These are phyloP conservation scores for Cheilosia soror DNA, from an alignment of 2,888 invertebrate genomes.

Conservation along the genomic window DNA sequence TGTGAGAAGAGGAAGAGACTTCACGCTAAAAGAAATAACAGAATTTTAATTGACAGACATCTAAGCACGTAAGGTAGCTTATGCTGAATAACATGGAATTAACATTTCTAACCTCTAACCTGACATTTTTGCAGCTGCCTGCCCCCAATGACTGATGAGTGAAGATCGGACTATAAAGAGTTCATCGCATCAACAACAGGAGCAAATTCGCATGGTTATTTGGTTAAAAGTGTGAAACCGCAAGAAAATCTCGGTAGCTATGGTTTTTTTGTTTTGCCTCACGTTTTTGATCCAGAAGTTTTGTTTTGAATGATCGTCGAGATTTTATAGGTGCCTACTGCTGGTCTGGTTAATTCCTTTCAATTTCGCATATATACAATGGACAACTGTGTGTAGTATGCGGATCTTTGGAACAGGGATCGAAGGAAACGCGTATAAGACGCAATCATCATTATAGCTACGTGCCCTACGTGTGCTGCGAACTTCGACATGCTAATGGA, in stretches of 20 bases:
- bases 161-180: slow-evolving; percentile 22
- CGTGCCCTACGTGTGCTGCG: slow-evolving; percentile 72
- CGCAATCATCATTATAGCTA: slow-evolving; percentile 74
- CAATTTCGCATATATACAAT: slow-evolving; percentile 56
- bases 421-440: slow-evolving; percentile 70
- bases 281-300: slow-evolving; percentile 38
- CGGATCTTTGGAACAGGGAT: slow-evolving; percentile 4
- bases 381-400: neutral
- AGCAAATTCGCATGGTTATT: slow-evolving; percentile 70
- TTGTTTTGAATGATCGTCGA: slow-evolving; percentile 56
- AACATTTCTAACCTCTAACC: slow-evolving; percentile 64
- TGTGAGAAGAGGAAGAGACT: slow-evolving; percentile 17
- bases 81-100: slow-evolving; percentile 4
- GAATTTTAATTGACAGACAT: slow-evolving; percentile 54
- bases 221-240: slow-evolving; percentile 83
- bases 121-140: slow-evolving; percentile 36
- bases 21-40: neutral
- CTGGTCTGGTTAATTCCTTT: slow-evolving; percentile 56
- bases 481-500: slow-evolving; percentile 74
- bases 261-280: slow-evolving; percentile 18
- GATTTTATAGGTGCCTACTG: slow-evolving; percentile 26
- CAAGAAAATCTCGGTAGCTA: slow-evolving; percentile 83
- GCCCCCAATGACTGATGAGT: neutral
- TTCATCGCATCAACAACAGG: slow-evolving; percentile 58
- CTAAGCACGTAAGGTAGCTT: slow-evolving; percentile 2